Base-by-base conservation (phyloP, 2,888 invertebrate species). In the Pseudococcus longispinus region DNA sequence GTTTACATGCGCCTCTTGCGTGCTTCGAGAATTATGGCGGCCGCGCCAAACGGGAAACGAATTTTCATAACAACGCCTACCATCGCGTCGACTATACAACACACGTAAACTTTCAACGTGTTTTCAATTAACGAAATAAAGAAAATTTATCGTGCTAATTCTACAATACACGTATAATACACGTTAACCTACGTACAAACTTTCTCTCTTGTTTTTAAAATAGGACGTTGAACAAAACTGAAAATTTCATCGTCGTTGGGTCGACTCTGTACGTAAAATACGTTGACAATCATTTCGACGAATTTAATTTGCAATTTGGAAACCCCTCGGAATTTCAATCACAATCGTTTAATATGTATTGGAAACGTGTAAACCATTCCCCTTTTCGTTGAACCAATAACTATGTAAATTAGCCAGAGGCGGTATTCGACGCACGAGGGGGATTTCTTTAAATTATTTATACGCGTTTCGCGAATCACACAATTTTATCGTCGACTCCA, bases 11-110 rank as follows among this genome's bases (percentile, higher is more conserved):
- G 55, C 55, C n/a, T 55, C 15, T 55, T n/a, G 55, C 55, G 55
- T 55, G 55, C 20, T 55, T 4, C 5, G 3, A 55, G n/a, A 55
- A 55, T 55, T 55, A 55, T 55, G 55, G 6, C 55, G 55, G n/a
- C n/a, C 55, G 55, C 55, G n/a, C 55, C 55, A n/a, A n/a, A 37
- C 55, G n/a, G n/a, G n/a, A 55, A 55, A 55, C 55, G n/a, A 55
- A 55, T 55, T 55, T 55, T 55, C 55, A 55, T 55, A 55, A 55
- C 55, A 55, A 55, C 55, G 55, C 55, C 55, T 55, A 55, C 55
- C 18, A n/a, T 18, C 55, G n/a, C 46, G 15, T 11, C 46, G 46
- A 46, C 46, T 46, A 46, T 11, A 46, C 13, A 15, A 15, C 37
- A 55, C 55, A 55, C 55, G 55, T n/a, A n/a, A 55, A 55, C 15